Evolutionary conservation across 2,888 invertebrate genomes (phyloP).

Genomic region (Hirtodrosophila duncani): DNA sequence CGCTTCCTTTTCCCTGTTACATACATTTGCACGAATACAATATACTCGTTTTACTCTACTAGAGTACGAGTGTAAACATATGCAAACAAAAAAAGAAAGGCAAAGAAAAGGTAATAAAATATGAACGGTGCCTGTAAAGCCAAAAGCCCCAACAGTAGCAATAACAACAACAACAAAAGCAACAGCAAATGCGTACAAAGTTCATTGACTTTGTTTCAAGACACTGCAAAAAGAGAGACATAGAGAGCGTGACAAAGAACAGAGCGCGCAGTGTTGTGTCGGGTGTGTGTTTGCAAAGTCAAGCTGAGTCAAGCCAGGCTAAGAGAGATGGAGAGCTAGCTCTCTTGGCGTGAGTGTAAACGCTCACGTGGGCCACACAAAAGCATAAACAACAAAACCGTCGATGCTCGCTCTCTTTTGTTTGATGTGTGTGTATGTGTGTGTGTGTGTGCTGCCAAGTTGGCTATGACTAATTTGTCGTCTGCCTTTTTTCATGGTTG

Average conservation of each 20-base stretch:
- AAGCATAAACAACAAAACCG: too few species aligned
- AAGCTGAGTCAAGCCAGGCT: background rate
- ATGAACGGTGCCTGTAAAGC: conserved; percentile 37
- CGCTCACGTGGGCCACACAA: too few species aligned
- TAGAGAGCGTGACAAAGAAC: background rate
- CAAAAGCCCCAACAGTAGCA: conserved; percentile 14
- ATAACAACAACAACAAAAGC: conserved; percentile 17
- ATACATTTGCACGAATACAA: too few species aligned
- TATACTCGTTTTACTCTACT: too few species aligned
- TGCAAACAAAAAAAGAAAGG: conserved; percentile 35
- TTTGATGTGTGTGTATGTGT: background rate
- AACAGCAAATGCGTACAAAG: conserved; percentile 73
- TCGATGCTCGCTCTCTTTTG: conserved; percentile 3
- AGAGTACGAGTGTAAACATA: conserved; percentile 57
- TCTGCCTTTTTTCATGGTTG: conserved; percentile 39
- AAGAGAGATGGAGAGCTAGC: background rate
- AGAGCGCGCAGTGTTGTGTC: conserved; percentile 11
- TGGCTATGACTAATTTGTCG: conserved; percentile 55
- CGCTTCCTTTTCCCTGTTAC: too few species aligned
- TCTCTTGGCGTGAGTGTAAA: conserved; percentile 9
- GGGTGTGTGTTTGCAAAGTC: too few species aligned
- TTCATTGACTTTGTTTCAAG: conserved; percentile 73
- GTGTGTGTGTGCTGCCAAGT: conserved; percentile 14
- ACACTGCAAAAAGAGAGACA: conserved; percentile 20
- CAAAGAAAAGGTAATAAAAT: conserved; percentile 36